Evolutionary conservation across 2,113 vertebrate genomes (phyloP).

Genomic region (Vidua macroura): DNA sequence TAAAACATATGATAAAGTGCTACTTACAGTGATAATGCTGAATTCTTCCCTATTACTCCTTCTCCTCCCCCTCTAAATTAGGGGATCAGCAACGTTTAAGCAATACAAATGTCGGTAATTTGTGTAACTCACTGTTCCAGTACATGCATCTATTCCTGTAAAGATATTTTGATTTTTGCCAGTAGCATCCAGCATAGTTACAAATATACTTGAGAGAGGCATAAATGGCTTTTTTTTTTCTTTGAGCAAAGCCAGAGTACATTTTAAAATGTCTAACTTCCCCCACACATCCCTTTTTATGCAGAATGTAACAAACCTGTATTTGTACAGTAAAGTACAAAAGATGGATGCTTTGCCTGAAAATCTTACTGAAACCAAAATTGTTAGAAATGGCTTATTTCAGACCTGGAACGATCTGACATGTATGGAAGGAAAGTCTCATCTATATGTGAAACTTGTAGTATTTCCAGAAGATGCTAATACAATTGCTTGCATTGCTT

Average conservation of each 20-base stretch:
- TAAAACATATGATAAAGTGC: not conserved
- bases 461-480: conserved; percentile 34
- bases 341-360: not conserved
- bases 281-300: not conserved
- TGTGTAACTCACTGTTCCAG: not conserved
- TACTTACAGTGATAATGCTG: not conserved
- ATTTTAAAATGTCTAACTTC: not conserved
- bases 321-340: not conserved
- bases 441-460: conserved; percentile 17
- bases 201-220: not conserved
- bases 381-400: not conserved
- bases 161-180: not conserved
- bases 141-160: not conserved
- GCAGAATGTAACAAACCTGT: not conserved
- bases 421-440: not conserved
- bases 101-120: not conserved
- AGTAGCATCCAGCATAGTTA: not conserved
- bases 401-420: not conserved
- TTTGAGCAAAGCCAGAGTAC: not conserved
- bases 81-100: not conserved
- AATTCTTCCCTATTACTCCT: not conserved
- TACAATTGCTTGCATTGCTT: conserved; percentile 10
- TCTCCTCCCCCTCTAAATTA: not conserved
- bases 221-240: not conserved
- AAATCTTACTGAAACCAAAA: not conserved